Percentiles rank a stretch among this genome's conserved stretches.
phyloP scores from a whole-genome alignment of 2,797 vertebrate genomes.

The Leuciscus waleckii region DNA sequence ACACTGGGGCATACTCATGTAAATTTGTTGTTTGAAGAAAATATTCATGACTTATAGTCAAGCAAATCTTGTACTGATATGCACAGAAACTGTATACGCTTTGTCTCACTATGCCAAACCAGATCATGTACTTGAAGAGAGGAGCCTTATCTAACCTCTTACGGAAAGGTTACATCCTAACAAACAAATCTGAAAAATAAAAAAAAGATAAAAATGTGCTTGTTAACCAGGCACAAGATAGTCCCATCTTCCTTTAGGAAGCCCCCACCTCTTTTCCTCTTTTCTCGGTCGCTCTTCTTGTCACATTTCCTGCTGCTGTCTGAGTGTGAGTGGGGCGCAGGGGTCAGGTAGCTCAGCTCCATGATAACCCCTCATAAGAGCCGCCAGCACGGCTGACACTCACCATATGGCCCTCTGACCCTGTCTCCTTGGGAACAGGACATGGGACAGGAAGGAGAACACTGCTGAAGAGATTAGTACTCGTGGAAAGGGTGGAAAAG shows the following conservation, averaged over 20 bases:
- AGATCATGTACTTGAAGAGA: neutral
- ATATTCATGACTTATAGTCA: neutral
- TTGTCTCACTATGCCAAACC: slow-evolving; percentile 6
- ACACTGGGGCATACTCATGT: neutral
- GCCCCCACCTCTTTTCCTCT: slow-evolving; percentile 20
- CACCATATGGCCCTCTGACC: slow-evolving; percentile 78
- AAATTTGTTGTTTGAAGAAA: neutral
- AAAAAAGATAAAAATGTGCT: neutral
- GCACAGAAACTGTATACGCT: neutral
- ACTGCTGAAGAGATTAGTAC: slow-evolving; percentile 41
- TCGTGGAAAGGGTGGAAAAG: slow-evolving; percentile 54
- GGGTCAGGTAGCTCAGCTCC: slow-evolving; percentile 68
- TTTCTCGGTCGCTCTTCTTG: slow-evolving; percentile 39
- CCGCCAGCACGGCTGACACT: slow-evolving; percentile 73
- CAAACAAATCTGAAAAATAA: neutral
- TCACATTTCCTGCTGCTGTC: slow-evolving; percentile 71
- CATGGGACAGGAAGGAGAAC: slow-evolving; percentile 52
- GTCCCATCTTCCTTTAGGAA: slow-evolving; percentile 15
- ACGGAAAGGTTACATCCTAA: neutral
- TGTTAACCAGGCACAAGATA: slow-evolving; percentile 5
- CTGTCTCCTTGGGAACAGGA: slow-evolving; percentile 72
- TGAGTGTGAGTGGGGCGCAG: slow-evolving; percentile 62
- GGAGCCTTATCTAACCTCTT: neutral
- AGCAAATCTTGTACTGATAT: neutral
- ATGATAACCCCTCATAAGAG: slow-evolving; percentile 76